These are phyloP conservation scores for Aradus depressus DNA, from an alignment of 2,888 invertebrate species.

Conservation along the genomic window DNA sequence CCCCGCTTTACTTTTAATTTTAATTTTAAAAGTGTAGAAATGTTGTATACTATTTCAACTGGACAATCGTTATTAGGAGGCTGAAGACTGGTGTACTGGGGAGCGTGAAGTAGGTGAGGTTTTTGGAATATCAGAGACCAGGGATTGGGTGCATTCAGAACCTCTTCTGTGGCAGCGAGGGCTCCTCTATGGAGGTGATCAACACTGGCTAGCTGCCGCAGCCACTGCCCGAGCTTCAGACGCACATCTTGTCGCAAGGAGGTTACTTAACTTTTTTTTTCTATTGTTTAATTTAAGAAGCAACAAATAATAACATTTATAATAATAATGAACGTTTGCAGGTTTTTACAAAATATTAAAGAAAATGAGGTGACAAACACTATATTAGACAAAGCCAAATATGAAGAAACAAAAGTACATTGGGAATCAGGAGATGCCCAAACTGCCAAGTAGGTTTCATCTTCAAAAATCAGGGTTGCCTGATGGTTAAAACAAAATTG, in stretches of 20 bases:
- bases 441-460: constrained; percentile 24
- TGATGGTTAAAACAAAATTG: too few species aligned
- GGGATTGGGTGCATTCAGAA: constrained; percentile 28
- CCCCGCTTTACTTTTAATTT: neutral
- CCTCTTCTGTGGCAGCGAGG: constrained; percentile 28
- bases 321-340: constrained; percentile 16
- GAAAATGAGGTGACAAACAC: neutral
- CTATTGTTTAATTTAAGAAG: neutral
- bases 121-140: constrained; percentile 3
- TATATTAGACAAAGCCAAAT: constrained; percentile 35
- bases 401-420: constrained; percentile 47
- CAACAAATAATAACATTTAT: neutral
- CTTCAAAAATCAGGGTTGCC: too few species aligned
- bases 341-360: constrained; percentile 7
- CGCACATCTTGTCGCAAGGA: constrained; percentile 34
- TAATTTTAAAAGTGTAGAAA: neutral
- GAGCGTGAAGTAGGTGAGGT: neutral
- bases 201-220: constrained; percentile 14
- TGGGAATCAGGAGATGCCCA: constrained; percentile 41
- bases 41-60: neutral
- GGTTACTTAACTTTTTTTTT: constrained; percentile 18
- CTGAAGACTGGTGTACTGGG: constrained; percentile 4
- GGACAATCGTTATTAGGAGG: neutral
- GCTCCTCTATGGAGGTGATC: constrained; percentile 8
- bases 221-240: constrained; percentile 13